Conservation (phyloP, 35 echinoderm and acorn worm genomes). For the Ophiothrix spiculata region DNA sequence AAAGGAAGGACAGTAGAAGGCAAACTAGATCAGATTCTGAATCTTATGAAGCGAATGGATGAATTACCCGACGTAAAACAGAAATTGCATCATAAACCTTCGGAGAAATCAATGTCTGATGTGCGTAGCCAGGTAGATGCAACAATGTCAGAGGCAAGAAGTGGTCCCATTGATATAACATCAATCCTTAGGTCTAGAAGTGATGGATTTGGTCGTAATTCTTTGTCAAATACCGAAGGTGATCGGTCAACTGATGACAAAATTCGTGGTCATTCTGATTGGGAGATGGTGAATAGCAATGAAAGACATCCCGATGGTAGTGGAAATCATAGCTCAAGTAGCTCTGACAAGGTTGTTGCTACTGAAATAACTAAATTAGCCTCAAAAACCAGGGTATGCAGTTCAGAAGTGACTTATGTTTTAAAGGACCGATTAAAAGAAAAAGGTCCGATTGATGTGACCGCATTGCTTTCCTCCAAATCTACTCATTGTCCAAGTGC, state of each 20-base stretch:
- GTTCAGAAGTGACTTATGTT: not conserved
- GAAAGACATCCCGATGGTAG: not conserved
- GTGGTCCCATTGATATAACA: not conserved
- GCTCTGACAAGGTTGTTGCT: not conserved
- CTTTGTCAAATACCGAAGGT: not conserved
- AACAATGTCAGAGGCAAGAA: not conserved
- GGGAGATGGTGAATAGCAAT: not conserved
- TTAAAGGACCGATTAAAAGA: not conserved
- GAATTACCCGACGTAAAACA: not conserved
- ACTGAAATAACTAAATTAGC: too few species aligned
- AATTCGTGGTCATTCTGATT: not conserved
- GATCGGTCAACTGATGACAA: not conserved
- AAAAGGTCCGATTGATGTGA: not conserved
- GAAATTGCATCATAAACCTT: not conserved
- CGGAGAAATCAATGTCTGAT: not conserved
- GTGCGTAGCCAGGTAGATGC: not conserved
- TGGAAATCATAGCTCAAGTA: not conserved
- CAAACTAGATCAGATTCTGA: not conserved
- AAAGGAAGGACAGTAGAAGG: not conserved
- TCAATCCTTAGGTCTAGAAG: not conserved
- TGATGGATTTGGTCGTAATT: not conserved
- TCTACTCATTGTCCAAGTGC: too few species aligned
- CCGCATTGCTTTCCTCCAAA: not conserved
- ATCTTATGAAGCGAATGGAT: not conserved
- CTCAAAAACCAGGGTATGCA: not conserved